These are phyloP conservation scores for Phataginus tricuspis DNA, from an alignment of 2,797 vertebrate species.

Conservation along the genomic window DNA sequence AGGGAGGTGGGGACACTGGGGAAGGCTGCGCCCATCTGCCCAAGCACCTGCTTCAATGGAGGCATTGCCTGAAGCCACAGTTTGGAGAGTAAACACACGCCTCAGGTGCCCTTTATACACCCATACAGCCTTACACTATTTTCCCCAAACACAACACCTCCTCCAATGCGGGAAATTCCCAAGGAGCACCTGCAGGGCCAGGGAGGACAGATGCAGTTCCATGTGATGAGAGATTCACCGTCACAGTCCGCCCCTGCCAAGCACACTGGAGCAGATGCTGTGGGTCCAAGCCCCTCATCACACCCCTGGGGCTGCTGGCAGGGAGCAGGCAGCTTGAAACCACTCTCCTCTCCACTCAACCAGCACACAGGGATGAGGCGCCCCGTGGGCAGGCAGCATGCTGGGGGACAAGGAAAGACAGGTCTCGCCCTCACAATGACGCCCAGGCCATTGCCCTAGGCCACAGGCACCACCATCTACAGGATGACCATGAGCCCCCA, in stretches of 20 bases:
- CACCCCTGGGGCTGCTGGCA: accelerated
- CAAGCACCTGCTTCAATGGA: neutral
- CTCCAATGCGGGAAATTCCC: conserved; percentile 18
- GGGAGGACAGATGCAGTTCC: neutral
- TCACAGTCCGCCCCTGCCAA: neutral
- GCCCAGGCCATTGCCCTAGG: accelerated
- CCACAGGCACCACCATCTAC: neutral
- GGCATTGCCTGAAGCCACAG: neutral
- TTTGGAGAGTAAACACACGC: neutral
- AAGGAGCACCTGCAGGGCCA: neutral
- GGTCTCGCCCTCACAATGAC: neutral
- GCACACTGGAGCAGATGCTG: neutral
- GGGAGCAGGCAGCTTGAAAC: neutral
- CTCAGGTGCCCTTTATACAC: neutral
- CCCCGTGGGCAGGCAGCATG: accelerated
- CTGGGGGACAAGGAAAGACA: neutral
- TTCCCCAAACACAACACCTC: neutral
- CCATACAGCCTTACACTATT: neutral
- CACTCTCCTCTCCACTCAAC: no score
- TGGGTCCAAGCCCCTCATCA: neutral
- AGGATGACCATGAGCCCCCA: accelerated
- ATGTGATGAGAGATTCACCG: neutral
- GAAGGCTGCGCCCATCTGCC: neutral
- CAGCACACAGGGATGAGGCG: neutral
- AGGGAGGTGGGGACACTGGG: neutral